Base-by-base conservation (phyloP, 2,797 vertebrate genomes). In the Anabacerthia variegaticeps region DNA sequence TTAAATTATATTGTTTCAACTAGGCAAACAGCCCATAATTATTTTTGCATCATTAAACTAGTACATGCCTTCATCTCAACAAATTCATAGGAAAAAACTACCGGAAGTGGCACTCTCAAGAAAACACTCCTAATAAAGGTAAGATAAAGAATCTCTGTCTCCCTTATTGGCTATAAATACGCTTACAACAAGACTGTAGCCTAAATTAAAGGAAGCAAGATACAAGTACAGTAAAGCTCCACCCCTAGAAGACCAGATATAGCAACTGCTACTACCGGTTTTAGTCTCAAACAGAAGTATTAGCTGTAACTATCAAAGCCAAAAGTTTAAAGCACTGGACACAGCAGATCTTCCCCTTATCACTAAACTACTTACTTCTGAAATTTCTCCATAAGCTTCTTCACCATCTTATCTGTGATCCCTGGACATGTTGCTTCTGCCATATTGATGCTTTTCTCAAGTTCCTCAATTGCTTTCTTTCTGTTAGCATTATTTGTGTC, bases 321-420 rank as follows among this genome's bases (percentile, higher is more conserved):
- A 32, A 27, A 73, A 36, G 34, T 43, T 44, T 62, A 86, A 72
- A 82, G 15, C 37, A 19, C 14, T 9, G 32, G 19, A 63, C 24
- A n/a, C 0, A 52, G 32, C 24, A 88, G 11, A 67, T 67, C 12
- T 44, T 66, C 19, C 52, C 44, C n/a, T 61, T 56, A 55, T 5
- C 54, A 61, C 19, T 82, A 3, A 79, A 41, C 17, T 54, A 76
- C 98, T 98, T 97, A 98, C 98, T 98, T 98, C 91, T 98, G 98
- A 98, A 98, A 99, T 97, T 98, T 99, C 97, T 98, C 98, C 82
- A 99, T 98, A 94, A 99, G 98, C 92, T 98, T 98, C 85, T 98
- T 98, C 97, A 99, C 98, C 99, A 99, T 99, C 96, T 98, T 98
- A 97, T 99, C 99, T 34, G 98, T 99, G 98, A 99, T 98, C 65